phyloP scores from a whole-genome alignment of 2,797 vertebrate species.

The Microchirus variegatus region DNA sequence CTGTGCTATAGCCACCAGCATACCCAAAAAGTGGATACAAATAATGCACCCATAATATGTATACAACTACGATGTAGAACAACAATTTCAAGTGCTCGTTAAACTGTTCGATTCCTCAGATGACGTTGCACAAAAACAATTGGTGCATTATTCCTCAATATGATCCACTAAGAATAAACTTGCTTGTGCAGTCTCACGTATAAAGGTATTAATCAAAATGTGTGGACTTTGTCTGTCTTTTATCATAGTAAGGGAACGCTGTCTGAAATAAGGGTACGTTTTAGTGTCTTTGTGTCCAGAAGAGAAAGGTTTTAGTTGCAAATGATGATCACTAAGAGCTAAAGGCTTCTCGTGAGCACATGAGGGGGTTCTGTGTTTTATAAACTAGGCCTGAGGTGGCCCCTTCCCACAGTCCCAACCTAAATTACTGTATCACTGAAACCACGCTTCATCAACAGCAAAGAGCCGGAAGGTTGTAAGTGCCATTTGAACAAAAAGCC shows the following conservation, averaged over 20 bases:
- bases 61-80: slow-evolving; percentile 42
- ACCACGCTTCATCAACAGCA: slow-evolving; percentile 48
- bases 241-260: slow-evolving; percentile 13
- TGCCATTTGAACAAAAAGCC: slow-evolving; percentile 37
- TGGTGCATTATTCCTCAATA: slow-evolving; percentile 32
- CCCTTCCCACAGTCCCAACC: slow-evolving; percentile 18
- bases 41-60: slow-evolving; percentile 49
- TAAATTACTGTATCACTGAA: slow-evolving; percentile 34
- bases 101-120: slow-evolving; percentile 42
- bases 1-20: slow-evolving; percentile 26
- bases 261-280: slow-evolving; percentile 14
- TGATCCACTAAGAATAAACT: slow-evolving; percentile 34
- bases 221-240: slow-evolving; percentile 20
- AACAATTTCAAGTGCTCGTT: slow-evolving; percentile 30
- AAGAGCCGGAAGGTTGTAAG: slow-evolving; percentile 32
- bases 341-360: slow-evolving; percentile 14
- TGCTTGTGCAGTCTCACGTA: slow-evolving; percentile 10
- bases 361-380: slow-evolving; percentile 16
- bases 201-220: slow-evolving; percentile 38
- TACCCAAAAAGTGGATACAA: slow-evolving; percentile 47
- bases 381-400: slow-evolving; percentile 7
- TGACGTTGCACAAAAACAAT: slow-evolving; percentile 40
- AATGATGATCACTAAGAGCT: slow-evolving; percentile 1
- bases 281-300: slow-evolving; percentile 12
- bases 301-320: slow-evolving; percentile 11